These are phyloP conservation scores for Prunella himalayana DNA, from an alignment of 2,113 vertebrate genomes.

Conservation along the genomic window DNA sequence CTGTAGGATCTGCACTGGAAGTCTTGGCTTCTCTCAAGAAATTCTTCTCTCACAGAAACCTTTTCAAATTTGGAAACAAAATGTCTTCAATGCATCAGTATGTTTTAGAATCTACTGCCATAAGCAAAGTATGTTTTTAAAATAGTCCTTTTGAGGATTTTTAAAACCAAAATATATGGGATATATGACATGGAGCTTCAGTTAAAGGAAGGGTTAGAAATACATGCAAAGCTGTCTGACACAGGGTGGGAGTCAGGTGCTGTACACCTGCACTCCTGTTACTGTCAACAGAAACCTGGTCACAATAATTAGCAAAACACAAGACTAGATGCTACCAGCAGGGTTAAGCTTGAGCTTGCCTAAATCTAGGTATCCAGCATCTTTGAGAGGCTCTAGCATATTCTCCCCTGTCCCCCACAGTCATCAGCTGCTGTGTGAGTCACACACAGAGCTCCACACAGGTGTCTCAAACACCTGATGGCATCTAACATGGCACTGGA, in stretches of 20 bases:
- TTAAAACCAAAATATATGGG: background rate
- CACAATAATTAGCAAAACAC: background rate
- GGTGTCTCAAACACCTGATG: background rate
- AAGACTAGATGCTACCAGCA: background rate
- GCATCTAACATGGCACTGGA: background rate
- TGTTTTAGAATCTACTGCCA: background rate
- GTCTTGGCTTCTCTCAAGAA: background rate
- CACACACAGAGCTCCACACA: background rate
- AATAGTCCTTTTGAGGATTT: background rate
- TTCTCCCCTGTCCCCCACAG: too few species aligned
- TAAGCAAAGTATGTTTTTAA: background rate
- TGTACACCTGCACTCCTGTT: background rate
- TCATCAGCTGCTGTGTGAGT: accelerated
- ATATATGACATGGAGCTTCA: background rate
- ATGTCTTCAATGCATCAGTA: background rate
- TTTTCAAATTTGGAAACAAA: background rate
- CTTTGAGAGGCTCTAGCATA: background rate
- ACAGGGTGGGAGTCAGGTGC: background rate
- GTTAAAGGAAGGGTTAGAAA: background rate
- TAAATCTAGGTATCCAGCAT: background rate
- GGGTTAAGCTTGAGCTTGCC: background rate
- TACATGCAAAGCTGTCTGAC: background rate
- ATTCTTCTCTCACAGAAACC: background rate
- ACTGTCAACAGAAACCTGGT: background rate
- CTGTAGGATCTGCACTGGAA: background rate